Evolutionary conservation across 37 sponge, comb jelly and placozoan genomes (phyloP).

Genomic region (Amphimedon queenslandica): DNA sequence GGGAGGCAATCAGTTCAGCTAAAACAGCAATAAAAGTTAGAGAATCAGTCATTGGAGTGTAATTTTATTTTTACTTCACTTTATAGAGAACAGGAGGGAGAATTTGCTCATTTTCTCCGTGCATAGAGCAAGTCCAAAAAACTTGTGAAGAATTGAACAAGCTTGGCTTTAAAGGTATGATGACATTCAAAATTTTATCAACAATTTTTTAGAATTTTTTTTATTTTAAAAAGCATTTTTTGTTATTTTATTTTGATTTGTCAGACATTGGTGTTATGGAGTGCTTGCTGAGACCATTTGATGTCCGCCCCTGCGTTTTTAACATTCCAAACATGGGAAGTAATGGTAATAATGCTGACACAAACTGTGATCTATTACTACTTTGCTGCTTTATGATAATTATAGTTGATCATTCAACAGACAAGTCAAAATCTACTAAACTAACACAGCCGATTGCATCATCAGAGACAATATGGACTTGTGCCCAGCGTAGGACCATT

Average conservation of each 20-base stretch:
- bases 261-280: constrained; percentile 76
- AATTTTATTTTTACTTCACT: not conserved
- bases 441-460: constrained; percentile 13
- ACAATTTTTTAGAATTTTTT: not conserved
- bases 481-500: constrained; percentile 52
- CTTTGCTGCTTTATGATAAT: constrained; percentile 1
- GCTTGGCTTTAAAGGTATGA: constrained; percentile 69
- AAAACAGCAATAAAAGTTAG: constrained; percentile 54
- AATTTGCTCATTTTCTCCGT: constrained; percentile 92
- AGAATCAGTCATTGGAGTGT: not conserved
- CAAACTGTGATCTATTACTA: too few relatives aligned
- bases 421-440: not conserved
- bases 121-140: constrained; percentile 96
- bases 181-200: too few relatives aligned
- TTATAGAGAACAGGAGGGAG: constrained; percentile 62
- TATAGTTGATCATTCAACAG: not conserved
- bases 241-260: not conserved
- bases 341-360: not conserved
- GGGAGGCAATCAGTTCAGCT: constrained; percentile 79
- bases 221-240: not conserved
- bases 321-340: constrained; percentile 47
- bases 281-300: constrained; percentile 64
- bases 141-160: constrained; percentile 61
- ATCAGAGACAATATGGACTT: constrained; percentile 28
- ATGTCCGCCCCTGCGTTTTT: constrained; percentile 31